Evolutionary conservation across 2,888 invertebrate species (phyloP), one percentile per base, ranked within the genome.

Genomic region (Halictus ligatus): DNA sequence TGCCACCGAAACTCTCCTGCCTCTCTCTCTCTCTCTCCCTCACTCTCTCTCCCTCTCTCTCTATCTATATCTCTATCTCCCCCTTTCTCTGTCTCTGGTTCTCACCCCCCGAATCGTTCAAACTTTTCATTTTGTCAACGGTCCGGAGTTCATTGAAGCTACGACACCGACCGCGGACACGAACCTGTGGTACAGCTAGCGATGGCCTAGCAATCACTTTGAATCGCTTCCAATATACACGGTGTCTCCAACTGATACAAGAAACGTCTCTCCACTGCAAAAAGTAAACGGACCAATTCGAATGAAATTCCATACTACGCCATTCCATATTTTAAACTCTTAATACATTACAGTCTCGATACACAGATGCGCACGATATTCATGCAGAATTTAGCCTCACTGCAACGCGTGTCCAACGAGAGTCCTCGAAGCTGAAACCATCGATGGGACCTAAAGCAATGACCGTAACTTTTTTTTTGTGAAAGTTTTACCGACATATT

Each of bases 111-210:
- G 54, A 40, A 46, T 58, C 72, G 71, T 78, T 78, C 74, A 74
- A 80, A 75, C 48, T 80, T 67, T 75, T 48, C 74, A 48, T 79
- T 80, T 73, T 75, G 71, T 72, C 78, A 69, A n/a, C 48, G 29
- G 72, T 29, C 54, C 21, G 18, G 64, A 64, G 64, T 64, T 64
- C 64, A 64, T 64, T 29, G 64, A 29, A 71, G 54, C 71, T 71
- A 29, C 78, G n/a, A 71, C 78, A 71, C n/a, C 78, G 71, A 46
- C 64, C 67, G 48, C 77, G 43, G 64, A 48, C 48, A 54, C 13
- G 46, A 46, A 48, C 73, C 46, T 43, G 46, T 29, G 35, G 21
- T 40, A 10, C 21, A 69, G 35, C 21, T 40, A 40, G 35, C 35
- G 69, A 69, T 35, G 40, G 69, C 21, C 69, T 40, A 40, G 35